Evolutionary conservation across 1,140 invertebrate genomes (phyloP).

Genomic region (Orius laevigatus): DNA sequence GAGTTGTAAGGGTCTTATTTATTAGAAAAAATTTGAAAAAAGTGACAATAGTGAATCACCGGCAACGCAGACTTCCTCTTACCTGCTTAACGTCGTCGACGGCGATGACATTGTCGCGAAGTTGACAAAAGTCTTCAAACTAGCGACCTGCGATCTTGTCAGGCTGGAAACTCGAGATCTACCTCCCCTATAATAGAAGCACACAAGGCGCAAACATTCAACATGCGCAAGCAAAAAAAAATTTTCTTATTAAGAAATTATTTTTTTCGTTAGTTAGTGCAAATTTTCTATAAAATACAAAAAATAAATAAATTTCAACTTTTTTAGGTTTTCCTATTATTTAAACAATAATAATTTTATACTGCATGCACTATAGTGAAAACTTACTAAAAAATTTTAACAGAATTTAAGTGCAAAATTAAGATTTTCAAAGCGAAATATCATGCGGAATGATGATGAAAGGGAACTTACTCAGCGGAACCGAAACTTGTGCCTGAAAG

Average conservation of each 20-base stretch:
- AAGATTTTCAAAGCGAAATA: background rate
- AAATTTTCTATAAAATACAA: too few relatives aligned
- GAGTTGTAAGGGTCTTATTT: too few relatives aligned
- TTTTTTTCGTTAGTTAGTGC: too few relatives aligned
- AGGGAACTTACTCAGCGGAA: constrained; percentile 23
- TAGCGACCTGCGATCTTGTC: constrained; percentile 35
- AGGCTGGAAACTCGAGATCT: constrained; percentile 36
- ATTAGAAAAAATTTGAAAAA: background rate
- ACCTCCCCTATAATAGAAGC: constrained; percentile 23
- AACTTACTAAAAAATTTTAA: background rate
- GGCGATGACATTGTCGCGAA: constrained; percentile 30
- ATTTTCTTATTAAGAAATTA: too few relatives aligned
- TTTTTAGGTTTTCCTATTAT: too few relatives aligned
- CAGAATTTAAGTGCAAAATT: background rate
- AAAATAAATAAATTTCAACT: too few relatives aligned
- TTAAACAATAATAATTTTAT: too few relatives aligned
- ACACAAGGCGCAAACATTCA: constrained; percentile 22
- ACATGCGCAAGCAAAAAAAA: constrained; percentile 21
- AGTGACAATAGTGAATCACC: background rate
- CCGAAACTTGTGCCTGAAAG: constrained; percentile 28
- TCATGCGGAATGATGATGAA: background rate
- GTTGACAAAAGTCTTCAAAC: constrained; percentile 35
- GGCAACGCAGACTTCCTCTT: background rate
- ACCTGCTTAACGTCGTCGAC: too few relatives aligned
- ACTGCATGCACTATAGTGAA: constrained; percentile 19